phyloP scores from a whole-genome alignment of 1,140 invertebrate genomes.

The Drosophila asahinai region DNA sequence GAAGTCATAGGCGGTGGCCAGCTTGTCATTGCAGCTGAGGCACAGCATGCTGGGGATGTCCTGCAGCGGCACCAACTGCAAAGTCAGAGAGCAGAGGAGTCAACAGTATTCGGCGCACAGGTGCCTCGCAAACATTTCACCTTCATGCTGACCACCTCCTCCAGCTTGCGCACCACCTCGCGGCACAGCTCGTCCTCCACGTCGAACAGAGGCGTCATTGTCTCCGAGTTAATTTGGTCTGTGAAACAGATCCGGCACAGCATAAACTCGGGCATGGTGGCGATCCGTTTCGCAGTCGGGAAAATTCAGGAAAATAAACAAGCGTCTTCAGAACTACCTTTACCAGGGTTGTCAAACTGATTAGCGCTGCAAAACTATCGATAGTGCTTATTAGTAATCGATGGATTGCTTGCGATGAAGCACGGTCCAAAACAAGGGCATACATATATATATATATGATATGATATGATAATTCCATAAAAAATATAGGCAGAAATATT shows the following conservation, averaged over 20 bases:
- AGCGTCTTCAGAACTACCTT: slow-evolving; percentile 34
- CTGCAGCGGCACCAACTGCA: slow-evolving; percentile 67
- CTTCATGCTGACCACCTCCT: slow-evolving; percentile 77
- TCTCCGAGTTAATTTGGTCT: slow-evolving; percentile 65
- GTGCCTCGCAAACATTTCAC: slow-evolving; percentile 30
- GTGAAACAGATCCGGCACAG: slow-evolving; percentile 76
- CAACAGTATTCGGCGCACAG: neutral
- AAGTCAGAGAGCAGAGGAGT: neutral
- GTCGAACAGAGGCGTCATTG: slow-evolving; percentile 74
- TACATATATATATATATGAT: too few relatives aligned
- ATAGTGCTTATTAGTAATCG: neutral
- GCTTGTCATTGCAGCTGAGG: slow-evolving; percentile 54
- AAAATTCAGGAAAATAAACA: slow-evolving; percentile 43
- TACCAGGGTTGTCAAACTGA: slow-evolving; percentile 21
- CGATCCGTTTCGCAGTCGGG: neutral
- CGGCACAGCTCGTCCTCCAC: slow-evolving; percentile 59
- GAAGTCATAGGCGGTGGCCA: slow-evolving; percentile 69
- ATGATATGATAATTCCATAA: too few relatives aligned
- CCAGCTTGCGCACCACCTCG: slow-evolving; percentile 72
- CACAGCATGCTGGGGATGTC: slow-evolving; percentile 80
- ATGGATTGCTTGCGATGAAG: neutral
- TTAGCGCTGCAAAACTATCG: slow-evolving; percentile 7
- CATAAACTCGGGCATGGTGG: slow-evolving; percentile 73
- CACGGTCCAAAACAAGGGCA: too few relatives aligned
- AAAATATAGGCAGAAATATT: too few relatives aligned